phyloP scores from a whole-genome alignment of 2,113 vertebrate species.

The Erythrolamprus reginae region DNA sequence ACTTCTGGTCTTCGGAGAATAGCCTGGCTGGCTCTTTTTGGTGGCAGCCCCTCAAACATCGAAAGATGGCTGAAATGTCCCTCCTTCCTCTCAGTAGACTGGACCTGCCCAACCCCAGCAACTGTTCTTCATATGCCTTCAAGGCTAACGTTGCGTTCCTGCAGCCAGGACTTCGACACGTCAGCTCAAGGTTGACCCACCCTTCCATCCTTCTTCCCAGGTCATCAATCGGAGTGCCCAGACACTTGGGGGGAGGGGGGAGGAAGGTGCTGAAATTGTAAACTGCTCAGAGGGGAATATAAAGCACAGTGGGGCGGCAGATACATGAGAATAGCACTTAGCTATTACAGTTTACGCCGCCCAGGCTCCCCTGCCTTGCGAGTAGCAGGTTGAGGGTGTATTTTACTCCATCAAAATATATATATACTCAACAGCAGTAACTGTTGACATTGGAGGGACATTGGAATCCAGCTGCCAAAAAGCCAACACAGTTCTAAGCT shows the following conservation, averaged over 20 bases:
- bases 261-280: not conserved
- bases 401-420: not conserved
- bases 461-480: too few species aligned
- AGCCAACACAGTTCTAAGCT: too few species aligned
- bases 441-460: too few species aligned
- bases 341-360: not conserved
- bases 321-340: not conserved
- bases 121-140: too few species aligned
- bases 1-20: too few species aligned
- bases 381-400: not conserved
- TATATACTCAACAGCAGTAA: too few species aligned
- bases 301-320: not conserved
- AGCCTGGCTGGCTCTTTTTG: too few species aligned
- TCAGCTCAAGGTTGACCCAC: not conserved
- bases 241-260: not conserved
- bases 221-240: not conserved
- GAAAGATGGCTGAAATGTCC: too few species aligned
- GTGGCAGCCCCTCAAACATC: too few species aligned
- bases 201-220: not conserved
- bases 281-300: not conserved
- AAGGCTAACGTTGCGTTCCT: not conserved
- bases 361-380: not conserved
- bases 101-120: too few species aligned
- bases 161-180: not conserved
- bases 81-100: too few species aligned